These are phyloP conservation scores for Tromatobia lineatoria DNA, from an alignment of 2,888 invertebrate species.

Conservation along the genomic window DNA sequence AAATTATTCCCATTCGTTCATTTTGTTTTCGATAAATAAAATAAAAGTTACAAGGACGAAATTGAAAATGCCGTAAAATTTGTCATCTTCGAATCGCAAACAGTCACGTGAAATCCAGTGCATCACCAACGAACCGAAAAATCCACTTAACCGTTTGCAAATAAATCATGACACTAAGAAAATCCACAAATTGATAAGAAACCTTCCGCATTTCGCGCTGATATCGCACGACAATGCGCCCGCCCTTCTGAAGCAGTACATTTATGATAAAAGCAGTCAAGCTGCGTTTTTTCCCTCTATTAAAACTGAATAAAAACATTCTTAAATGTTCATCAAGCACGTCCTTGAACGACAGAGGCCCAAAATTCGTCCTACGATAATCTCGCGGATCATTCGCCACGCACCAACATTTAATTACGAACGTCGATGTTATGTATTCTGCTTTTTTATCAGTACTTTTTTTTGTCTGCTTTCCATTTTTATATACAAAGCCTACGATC, in stretches of 20 bases:
- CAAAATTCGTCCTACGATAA: conserved; percentile 27
- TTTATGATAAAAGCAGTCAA: conserved; percentile 50
- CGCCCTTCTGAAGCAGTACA: conserved; percentile 23
- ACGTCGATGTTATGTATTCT: conserved; percentile 29
- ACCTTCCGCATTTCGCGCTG: neutral
- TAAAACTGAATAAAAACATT: conserved; percentile 7
- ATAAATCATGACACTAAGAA: neutral
- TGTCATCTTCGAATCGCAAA: neutral
- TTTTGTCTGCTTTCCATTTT: conserved; percentile 33
- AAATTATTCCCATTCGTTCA: conserved; percentile 31
- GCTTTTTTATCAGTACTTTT: conserved; percentile 13
- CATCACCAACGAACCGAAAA: neutral
- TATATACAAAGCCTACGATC: conserved; percentile 68
- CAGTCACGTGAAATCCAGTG: neutral
- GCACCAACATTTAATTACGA: conserved; percentile 35
- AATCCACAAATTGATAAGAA: neutral
- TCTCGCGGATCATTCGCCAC: conserved; percentile 37
- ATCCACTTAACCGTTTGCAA: neutral
- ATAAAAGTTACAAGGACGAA: neutral
- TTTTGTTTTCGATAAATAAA: conserved; percentile 5
- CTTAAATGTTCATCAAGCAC: conserved; percentile 25
- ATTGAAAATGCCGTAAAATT: neutral
- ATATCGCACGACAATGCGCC: conserved; percentile 1
- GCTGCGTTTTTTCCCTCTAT: neutral
- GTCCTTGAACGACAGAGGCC: conserved; percentile 53